A percentile compares a stretch with the other conserved stretches of the same genome.
Conservation (phyloP, 2,888 invertebrate genomes). For the Folsomia manolachei region DNA sequence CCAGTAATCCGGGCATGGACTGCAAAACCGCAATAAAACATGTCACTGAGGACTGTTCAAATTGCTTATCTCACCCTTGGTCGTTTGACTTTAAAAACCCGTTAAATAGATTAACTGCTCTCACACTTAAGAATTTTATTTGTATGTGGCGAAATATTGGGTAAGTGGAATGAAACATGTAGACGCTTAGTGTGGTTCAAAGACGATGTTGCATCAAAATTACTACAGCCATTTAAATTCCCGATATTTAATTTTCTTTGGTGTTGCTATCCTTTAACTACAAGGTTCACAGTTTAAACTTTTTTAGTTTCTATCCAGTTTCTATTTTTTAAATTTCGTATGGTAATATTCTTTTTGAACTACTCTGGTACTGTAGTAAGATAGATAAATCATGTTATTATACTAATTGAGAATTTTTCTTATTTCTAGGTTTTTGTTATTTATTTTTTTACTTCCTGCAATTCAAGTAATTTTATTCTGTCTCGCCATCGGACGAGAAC, state of each 20-base stretch:
- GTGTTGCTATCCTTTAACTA: too few relatives aligned
- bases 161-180: constrained; percentile 56
- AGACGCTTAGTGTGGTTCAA: too few relatives aligned
- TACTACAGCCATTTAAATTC: too few relatives aligned
- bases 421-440: constrained; percentile 74
- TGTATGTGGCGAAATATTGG: constrained; percentile 90
- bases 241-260: too few relatives aligned
- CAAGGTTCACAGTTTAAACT: too few relatives aligned
- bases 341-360: too few relatives aligned
- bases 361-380: too few relatives aligned
- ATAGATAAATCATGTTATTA: neutral
- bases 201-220: too few relatives aligned
- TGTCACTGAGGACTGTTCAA: constrained; percentile 42
- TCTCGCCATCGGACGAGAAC: constrained; percentile 84
- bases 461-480: constrained; percentile 93
- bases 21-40: constrained; percentile 5
- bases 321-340: too few relatives aligned
- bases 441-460: constrained; percentile 89
- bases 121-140: constrained; percentile 83
- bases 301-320: too few relatives aligned
- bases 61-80: constrained; percentile 35
- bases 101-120: constrained; percentile 58
- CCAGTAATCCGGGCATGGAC: constrained; percentile 5
- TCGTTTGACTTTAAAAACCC: constrained; percentile 33
- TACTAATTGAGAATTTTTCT: constrained; percentile 1